Evolutionary conservation across 2,113 vertebrate species (phyloP).

Genomic region (Lophius piscatorius): DNA sequence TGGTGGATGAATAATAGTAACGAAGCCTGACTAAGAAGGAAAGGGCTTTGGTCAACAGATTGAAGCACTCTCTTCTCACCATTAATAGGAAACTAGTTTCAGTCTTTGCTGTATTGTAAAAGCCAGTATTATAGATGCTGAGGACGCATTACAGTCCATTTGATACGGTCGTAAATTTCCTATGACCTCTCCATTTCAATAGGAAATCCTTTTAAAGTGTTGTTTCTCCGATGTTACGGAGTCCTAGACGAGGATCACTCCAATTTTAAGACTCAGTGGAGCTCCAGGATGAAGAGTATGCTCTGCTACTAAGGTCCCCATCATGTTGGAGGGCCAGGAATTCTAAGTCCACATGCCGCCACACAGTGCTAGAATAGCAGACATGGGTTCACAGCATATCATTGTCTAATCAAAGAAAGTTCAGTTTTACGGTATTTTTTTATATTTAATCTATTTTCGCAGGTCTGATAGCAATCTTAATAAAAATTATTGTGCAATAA

Average conservation of each 20-base stretch:
- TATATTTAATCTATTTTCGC: not conserved
- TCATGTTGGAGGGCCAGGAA: conserved; percentile 12
- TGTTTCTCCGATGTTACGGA: conserved; percentile 20
- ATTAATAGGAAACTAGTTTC: conserved; percentile 8
- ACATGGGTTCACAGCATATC: not conserved
- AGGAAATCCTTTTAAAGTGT: conserved; percentile 37
- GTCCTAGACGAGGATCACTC: conserved; percentile 10
- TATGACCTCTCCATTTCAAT: conserved; percentile 8
- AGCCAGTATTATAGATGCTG: conserved; percentile 38
- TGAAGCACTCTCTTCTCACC: conserved; percentile 32
- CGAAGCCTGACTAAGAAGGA: not conserved
- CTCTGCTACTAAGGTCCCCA: conserved; percentile 27
- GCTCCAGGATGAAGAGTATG: conserved; percentile 26
- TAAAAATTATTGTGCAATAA: too few relatives aligned
- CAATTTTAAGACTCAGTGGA: conserved; percentile 35
- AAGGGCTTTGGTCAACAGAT: conserved; percentile 28
- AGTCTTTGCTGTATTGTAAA: conserved; percentile 52
- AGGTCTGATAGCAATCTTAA: too few relatives aligned
- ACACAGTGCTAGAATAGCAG: conserved; percentile 28
- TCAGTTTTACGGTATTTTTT: too few relatives aligned
- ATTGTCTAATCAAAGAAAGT: not conserved
- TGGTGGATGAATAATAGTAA: not conserved
- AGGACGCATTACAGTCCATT: conserved; percentile 58
- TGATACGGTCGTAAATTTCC: conserved; percentile 39
- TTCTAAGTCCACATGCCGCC: not conserved